Evolutionary conservation across 30 jellyfish, hydroid and myxozoan genomes (phyloP).

Genomic region (Turritopsis dohrnii): DNA sequence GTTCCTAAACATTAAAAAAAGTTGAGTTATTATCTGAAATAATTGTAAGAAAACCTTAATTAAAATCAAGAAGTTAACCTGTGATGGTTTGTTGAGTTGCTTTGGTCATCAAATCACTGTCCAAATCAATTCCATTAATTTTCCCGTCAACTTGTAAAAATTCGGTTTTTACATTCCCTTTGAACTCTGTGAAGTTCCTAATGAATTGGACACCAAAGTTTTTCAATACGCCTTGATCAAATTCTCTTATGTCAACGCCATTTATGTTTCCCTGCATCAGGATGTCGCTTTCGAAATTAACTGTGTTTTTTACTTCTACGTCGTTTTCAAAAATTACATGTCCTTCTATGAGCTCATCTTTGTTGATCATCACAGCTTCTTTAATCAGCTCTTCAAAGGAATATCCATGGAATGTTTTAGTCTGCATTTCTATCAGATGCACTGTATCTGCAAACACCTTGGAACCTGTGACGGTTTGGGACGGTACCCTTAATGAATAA

Average conservation of each 20-base stretch:
- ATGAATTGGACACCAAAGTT: constrained; percentile 31
- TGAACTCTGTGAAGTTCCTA: constrained; percentile 18
- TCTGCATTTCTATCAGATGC: background rate
- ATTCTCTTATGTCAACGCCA: constrained; percentile 52
- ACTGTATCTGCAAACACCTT: background rate
- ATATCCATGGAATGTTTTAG: background rate
- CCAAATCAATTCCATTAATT: constrained; percentile 32
- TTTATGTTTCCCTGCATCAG: constrained; percentile 23
- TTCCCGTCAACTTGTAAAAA: constrained; percentile 28
- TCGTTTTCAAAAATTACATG: constrained; percentile 22
- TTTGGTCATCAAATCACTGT: constrained; percentile 28
- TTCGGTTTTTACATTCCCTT: constrained; percentile 2
- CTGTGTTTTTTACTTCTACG: background rate
- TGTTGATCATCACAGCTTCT: constrained; percentile 3
- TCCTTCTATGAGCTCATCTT: constrained; percentile 19
- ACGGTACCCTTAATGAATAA: background rate
- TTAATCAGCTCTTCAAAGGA: background rate
- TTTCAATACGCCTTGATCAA: constrained; percentile 25
- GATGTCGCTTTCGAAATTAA: constrained; percentile 24
- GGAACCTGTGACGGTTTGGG: background rate
- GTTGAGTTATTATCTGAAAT: too few species aligned
- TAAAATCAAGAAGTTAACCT: constrained; percentile 35
- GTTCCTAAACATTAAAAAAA: background rate
- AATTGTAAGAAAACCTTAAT: too few species aligned
- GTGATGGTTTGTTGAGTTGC: constrained; percentile 40